Evolutionary conservation across 2,797 vertebrate species (phyloP).

Genomic region (Enteromius treurensis): DNA sequence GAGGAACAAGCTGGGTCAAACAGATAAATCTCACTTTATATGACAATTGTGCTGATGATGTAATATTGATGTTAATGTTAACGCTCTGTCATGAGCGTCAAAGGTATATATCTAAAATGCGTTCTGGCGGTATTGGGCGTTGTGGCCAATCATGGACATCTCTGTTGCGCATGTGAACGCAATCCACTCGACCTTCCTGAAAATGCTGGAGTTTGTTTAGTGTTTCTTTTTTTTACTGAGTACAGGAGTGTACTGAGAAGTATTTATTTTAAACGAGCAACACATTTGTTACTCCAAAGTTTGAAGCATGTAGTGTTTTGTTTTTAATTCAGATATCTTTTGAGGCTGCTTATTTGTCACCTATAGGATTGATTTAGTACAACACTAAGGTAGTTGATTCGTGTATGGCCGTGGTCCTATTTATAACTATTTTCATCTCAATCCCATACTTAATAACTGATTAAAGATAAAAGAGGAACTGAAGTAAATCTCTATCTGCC

Average conservation of each 20-base stretch:
- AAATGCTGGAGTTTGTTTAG: background rate
- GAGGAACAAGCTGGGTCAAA: background rate
- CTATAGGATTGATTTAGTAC: background rate
- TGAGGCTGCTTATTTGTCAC: background rate
- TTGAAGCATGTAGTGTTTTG: background rate
- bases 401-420: background rate
- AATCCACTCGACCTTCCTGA: background rate
- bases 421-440: background rate
- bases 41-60: background rate
- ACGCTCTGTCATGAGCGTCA: no score
- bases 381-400: background rate
- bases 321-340: background rate
- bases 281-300: background rate
- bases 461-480: slow-evolving; percentile 13
- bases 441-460: slow-evolving; percentile 6
- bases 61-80: background rate
- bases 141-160: no score
- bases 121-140: no score
- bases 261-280: background rate
- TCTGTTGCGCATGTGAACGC: no score
- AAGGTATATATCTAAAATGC: no score
- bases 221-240: background rate
- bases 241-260: background rate
- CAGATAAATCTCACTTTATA: background rate
- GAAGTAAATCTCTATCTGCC: slow-evolving; percentile 23